phyloP scores from a whole-genome alignment of 1,140 invertebrate genomes.

The Idris sp. region DNA sequence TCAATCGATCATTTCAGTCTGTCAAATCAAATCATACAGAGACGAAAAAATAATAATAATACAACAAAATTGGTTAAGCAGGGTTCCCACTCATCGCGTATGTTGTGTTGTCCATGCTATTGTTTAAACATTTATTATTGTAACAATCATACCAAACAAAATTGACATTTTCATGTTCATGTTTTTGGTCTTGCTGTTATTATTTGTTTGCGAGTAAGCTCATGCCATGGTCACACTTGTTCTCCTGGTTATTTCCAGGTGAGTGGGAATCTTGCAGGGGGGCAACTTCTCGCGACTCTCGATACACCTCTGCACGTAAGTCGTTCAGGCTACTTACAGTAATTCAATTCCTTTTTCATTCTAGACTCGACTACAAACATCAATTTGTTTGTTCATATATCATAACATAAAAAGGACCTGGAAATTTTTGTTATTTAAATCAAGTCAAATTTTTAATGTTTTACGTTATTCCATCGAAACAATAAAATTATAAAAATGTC shows the following conservation, averaged over 20 bases:
- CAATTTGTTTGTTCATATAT: conserved; percentile 7
- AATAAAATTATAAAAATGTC: too few species aligned
- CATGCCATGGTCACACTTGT: conserved; percentile 72
- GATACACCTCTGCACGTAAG: conserved; percentile 76
- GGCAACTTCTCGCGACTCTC: conserved; percentile 74
- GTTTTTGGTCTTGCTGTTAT: conserved; percentile 49
- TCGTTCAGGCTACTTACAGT: conserved; percentile 69
- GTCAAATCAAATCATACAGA: too few species aligned
- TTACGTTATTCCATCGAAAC: too few species aligned
- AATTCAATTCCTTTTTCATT: conserved; percentile 57
- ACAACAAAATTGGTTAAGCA: too few species aligned
- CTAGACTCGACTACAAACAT: conserved; percentile 20
- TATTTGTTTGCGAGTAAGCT: conserved; percentile 42
- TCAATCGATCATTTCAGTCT: conserved; percentile 31
- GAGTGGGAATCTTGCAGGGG: conserved; percentile 77
- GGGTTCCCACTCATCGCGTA: conserved; percentile 76
- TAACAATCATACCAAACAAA: conserved; percentile 1
- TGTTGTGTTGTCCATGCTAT: conserved; percentile 49
- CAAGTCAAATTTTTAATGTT: too few species aligned
- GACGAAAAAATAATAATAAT: too few species aligned
- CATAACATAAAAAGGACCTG: conserved; percentile 5
- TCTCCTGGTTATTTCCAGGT: conserved; percentile 77
- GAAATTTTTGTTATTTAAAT: conserved; percentile 28
- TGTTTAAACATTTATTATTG: conserved; percentile 26
- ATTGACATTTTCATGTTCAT: conserved; percentile 23